Evolutionary conservation across 2,797 vertebrate genomes (phyloP), one percentile per base, ranked within the genome.

Genomic region (Notolepis coatsorum): DNA sequence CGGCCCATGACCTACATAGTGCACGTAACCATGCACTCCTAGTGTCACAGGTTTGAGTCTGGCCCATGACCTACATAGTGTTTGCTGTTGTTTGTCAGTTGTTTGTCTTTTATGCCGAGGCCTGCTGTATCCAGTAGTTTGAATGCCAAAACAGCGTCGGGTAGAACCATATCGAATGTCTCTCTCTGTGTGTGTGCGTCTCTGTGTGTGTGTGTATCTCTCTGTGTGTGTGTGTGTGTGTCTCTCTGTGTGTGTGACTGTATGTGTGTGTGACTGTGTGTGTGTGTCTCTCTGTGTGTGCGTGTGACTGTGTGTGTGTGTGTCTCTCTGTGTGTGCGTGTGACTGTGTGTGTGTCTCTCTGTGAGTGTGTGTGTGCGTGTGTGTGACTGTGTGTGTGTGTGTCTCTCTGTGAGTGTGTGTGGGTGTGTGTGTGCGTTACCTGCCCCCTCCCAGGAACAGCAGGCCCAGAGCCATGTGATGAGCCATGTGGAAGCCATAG

Each of bases 401-500:
- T 9, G 18, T 12, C 1, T 25, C 4, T 3, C 10, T 8, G 38
- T 33, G 15, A 13, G 15, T 17, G 39, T 5, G 6, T 53, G 10
- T 18, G 39, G 2, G 3, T 28, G 35, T 5, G 2, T 7, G 23
- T 5, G 15, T 23, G 24, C 73, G 87, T 84, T 83, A 98, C 98
- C 98, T 95, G 82, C 97, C 97, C 58, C 97, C 96, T 75, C 98
- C 98, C 58, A 99, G 84, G 77, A 99, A 99, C 0, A 99, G 95
- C 51, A 99, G 91, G 1, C 98, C 98, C 71, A 99, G 84, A 7
- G 96, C 95, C 97, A 99, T 99, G 86, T 99, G 98, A 73, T 98
- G 96, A 61, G 97, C 96, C 93, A 99, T 94, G 87, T 99, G 97
- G 75, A 99, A 98, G 41, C 97, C 98, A 0, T 99, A 99, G 89